Evolutionary conservation across 2,888 invertebrate species (phyloP).

Genomic region (Augiades crinisus): DNA sequence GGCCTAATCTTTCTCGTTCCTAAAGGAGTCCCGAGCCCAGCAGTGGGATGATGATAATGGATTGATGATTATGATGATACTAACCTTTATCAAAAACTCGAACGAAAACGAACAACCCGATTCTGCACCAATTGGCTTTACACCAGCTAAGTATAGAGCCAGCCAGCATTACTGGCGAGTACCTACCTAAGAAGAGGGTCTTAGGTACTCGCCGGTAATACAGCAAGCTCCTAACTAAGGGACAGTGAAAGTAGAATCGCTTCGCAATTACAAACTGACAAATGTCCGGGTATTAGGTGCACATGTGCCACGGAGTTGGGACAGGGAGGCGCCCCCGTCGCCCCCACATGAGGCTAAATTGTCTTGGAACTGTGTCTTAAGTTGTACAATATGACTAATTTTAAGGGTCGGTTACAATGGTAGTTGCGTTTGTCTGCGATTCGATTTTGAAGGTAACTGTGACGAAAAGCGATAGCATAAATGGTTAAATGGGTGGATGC

Average conservation of each 20-base stretch:
- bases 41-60: too few relatives aligned
- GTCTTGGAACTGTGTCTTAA: slow-evolving; percentile 18
- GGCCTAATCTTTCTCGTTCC: too few relatives aligned
- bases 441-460: background rate
- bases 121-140: too few relatives aligned
- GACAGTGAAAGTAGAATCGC: slow-evolving; percentile 72
- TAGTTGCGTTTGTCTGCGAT: background rate
- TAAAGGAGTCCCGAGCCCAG: too few relatives aligned
- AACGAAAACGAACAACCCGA: too few relatives aligned
- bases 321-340: slow-evolving; percentile 18
- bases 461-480: too few relatives aligned
- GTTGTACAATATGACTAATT: slow-evolving; percentile 23
- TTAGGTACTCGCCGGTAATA: background rate
- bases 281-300: slow-evolving; percentile 76
- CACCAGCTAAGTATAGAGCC: too few relatives aligned
- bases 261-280: slow-evolving; percentile 79
- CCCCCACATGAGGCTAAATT: slow-evolving; percentile 39
- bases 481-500: too few relatives aligned
- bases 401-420: background rate
- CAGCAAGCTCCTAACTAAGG: slow-evolving; percentile 44
- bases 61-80: too few relatives aligned
- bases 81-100: too few relatives aligned
- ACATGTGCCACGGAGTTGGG: slow-evolving; percentile 66
- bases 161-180: too few relatives aligned
- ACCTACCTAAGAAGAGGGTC: too few relatives aligned